phyloP scores from a whole-genome alignment of 2,113 vertebrate species.

The Epinephelus moara region DNA sequence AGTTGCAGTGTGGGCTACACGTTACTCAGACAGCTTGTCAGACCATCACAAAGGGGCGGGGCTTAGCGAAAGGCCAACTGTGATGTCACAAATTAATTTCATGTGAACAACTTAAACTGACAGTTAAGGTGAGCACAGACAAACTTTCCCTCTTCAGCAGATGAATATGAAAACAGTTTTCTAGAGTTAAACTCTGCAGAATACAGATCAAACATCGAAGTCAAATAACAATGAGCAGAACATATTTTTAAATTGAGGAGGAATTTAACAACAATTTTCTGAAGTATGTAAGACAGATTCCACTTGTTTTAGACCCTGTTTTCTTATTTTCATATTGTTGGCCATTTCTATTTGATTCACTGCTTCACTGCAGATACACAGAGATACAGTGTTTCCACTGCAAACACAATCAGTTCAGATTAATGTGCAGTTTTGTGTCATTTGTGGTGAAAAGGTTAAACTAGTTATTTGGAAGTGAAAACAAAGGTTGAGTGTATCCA shows the following conservation, averaged over 20 bases:
- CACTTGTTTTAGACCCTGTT: not conserved
- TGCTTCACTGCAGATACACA: not conserved
- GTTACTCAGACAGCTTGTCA: no score
- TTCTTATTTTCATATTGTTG: not conserved
- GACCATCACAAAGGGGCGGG: no score
- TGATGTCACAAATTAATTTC: no score
- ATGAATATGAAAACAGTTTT: not conserved
- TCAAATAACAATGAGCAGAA: not conserved
- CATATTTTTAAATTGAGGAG: not conserved
- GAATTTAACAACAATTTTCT: not conserved
- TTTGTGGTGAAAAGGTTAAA: not conserved
- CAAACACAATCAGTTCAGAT: not conserved
- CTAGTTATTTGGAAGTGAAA: not conserved
- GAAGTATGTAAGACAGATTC: no score
- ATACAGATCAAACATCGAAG: not conserved
- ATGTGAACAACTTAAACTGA: no score
- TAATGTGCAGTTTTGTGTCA: no score
- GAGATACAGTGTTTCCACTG: not conserved
- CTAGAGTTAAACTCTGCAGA: not conserved
- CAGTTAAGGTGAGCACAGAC: no score
- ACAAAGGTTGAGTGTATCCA: not conserved
- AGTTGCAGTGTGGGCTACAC: no score
- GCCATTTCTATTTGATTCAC: not conserved
- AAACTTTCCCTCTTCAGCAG: no score
- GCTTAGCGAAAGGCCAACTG: no score